Evolutionary conservation across 2,113 vertebrate species (phyloP).

Genomic region (Oxyruncus cristatus): DNA sequence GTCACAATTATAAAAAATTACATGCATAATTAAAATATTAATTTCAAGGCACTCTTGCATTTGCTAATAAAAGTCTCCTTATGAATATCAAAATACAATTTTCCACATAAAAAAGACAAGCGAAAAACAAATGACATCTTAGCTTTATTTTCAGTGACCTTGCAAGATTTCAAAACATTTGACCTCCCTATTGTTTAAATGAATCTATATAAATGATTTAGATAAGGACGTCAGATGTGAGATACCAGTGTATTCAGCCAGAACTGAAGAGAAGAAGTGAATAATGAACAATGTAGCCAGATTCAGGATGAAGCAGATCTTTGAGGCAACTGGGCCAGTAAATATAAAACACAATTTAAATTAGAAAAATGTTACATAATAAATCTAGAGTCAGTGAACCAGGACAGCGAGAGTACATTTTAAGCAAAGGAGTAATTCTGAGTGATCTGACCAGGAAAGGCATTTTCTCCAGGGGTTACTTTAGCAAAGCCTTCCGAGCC

Average conservation of each 20-base stretch:
- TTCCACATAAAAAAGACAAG: neutral
- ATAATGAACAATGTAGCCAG: neutral
- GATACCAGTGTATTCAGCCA: neutral
- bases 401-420: neutral
- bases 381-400: conserved; percentile 38
- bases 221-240: neutral
- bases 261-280: neutral
- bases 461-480: conserved; percentile 48
- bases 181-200: neutral
- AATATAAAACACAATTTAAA: conserved; percentile 22
- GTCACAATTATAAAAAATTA: conserved; percentile 68
- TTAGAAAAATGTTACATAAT: conserved; percentile 43
- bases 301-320: neutral
- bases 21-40: conserved; percentile 64
- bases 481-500: neutral
- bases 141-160: conserved; percentile 4
- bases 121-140: neutral
- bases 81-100: conserved; percentile 34
- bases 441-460: conserved; percentile 28
- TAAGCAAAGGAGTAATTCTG: conserved; percentile 47
- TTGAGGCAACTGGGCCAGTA: neutral
- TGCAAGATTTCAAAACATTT: conserved; percentile 8
- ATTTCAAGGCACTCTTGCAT: conserved; percentile 42
- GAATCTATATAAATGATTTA: neutral
- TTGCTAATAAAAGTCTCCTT: conserved; percentile 32